Evolutionary conservation across 2,797 vertebrate genomes (phyloP).

Genomic region (Sebastes minor): DNA sequence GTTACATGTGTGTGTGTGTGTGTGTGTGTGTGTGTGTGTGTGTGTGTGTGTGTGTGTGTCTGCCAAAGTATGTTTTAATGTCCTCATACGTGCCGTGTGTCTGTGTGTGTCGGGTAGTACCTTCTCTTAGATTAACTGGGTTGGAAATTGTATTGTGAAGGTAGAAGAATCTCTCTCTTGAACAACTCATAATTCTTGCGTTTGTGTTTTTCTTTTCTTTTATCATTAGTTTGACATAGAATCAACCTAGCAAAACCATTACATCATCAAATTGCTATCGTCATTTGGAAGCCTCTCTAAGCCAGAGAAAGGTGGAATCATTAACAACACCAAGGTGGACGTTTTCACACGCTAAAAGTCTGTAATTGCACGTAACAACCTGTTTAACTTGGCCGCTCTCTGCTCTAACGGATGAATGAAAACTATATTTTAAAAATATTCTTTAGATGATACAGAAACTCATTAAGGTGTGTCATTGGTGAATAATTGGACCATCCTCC

Average conservation of each 20-base stretch:
- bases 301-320: constrained; percentile 1
- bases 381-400: constrained; percentile 9
- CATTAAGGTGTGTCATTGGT: constrained; percentile 15
- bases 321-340: background rate
- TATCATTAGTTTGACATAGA: background rate
- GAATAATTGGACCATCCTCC: constrained; percentile 21
- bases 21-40: constrained; percentile 2
- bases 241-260: background rate
- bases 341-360: constrained; percentile 7
- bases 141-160: background rate
- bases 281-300: constrained; percentile 8
- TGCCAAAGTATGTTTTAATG: constrained; percentile 15
- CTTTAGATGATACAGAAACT: constrained; percentile 15
- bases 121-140: constrained; percentile 9
- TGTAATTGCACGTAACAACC: background rate
- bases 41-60: constrained; percentile 3
- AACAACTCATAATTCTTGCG: background rate
- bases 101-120: constrained; percentile 5
- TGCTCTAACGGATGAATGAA: constrained; percentile 14
- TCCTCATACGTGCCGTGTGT: constrained; percentile 2
- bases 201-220: background rate
- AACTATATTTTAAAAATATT: constrained; percentile 4
- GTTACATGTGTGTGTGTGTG: constrained; percentile 18
- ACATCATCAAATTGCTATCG: constrained; percentile 9
- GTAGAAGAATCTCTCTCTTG: background rate